Percentiles rank a stretch among this genome's conserved stretches.
phyloP scores from a whole-genome alignment of 1,140 invertebrate genomes.

The Bombus confusus region DNA sequence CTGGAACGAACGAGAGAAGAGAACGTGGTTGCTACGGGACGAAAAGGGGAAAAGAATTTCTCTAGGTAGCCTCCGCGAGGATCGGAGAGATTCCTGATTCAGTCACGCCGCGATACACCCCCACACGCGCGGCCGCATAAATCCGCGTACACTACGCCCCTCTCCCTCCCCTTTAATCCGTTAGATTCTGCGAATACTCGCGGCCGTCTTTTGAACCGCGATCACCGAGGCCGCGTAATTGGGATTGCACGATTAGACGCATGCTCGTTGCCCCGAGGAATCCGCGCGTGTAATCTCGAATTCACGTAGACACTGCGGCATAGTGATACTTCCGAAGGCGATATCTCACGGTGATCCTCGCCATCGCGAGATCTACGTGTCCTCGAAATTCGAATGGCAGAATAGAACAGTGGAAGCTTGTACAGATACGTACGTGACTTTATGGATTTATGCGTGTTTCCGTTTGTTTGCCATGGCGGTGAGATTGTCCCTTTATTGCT shows the following conservation, averaged over 20 bases:
- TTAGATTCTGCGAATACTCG: conserved; percentile 73
- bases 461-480: conserved; percentile 18
- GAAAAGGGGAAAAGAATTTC: conserved; percentile 48
- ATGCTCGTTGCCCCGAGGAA: conserved; percentile 58
- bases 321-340: conserved; percentile 29
- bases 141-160: conserved; percentile 57
- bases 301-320: background rate
- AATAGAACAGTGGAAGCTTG: conserved; percentile 12
- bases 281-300: conserved; percentile 25
- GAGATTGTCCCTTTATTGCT: conserved; percentile 42
- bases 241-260: conserved; percentile 73
- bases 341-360: conserved; percentile 34
- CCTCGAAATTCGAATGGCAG: background rate
- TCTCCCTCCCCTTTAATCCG: conserved; percentile 56
- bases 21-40: background rate
- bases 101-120: conserved; percentile 56
- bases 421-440: background rate
- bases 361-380: background rate
- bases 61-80: conserved; percentile 58
- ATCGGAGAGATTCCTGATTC: background rate
- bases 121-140: conserved; percentile 58
- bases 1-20: conserved; percentile 42
- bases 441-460: background rate
- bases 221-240: conserved; percentile 70
- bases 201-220: conserved; percentile 46